Base-by-base conservation (phyloP, 2,797 vertebrate genomes). In the Sternotherus odoratus region DNA sequence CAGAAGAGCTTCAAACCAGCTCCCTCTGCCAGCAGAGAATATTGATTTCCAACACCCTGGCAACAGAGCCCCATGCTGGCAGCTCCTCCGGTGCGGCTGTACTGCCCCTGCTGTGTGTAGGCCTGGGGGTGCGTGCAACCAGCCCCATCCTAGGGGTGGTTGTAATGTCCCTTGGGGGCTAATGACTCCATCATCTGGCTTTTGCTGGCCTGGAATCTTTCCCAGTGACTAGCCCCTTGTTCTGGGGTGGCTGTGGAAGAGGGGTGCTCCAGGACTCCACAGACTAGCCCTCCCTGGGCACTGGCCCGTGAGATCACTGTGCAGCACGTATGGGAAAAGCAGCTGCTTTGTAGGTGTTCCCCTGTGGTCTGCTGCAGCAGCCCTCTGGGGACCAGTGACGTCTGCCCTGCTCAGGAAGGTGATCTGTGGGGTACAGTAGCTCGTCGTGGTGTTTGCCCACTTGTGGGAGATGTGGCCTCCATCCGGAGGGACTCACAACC, bases 401-500 rank as follows among this genome's bases (percentile, higher is more conserved):
- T 72, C 66, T 72, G 36, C 36, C 36, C 66, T 72, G 4, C 12
- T 23, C 66, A 43, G 36, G 39, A 72, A 23, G 39, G 8, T 12
- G 11, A 72, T 43, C 36, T 26, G 39, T 36, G 66, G n/a, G 60
- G 33, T 63, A n/a, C 30, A 19, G 60, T 63, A 63, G 30, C 57
- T n/a, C 15, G 16, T 16, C 33, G 28, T 15, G 4, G 57, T n/a
- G 26, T 43, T 43, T 24, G 36, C 12, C 9, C 23, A 24, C 30
- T 2, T 9, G 16, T 16, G 16, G 8, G 8, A 63, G 8, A 63
- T 17, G 7, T 8, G 57, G 57, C 57, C 4, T 30, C 60, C 16
- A 19, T 1, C 33, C 5, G 1, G 30, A 66, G 60, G 60, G 4
- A 3, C n/a, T 10, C 17, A 1, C 19, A 21, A n/a, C 63, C 2